These are phyloP conservation scores for Diplodus sargus DNA, from an alignment of 2,797 vertebrate genomes.

Conservation along the genomic window DNA sequence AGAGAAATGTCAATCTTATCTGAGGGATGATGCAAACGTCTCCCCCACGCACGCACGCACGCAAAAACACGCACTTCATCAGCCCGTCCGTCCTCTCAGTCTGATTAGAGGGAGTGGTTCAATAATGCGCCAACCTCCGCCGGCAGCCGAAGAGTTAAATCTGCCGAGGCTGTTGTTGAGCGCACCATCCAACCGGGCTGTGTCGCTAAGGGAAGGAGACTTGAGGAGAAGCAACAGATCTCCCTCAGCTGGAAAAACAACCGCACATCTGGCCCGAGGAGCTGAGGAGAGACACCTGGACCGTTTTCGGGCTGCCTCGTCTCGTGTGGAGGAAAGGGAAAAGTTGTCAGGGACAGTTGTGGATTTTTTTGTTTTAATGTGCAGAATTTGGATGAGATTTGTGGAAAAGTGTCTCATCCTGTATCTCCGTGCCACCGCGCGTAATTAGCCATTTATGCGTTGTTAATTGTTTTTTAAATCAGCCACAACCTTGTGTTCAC, in stretches of 20 bases:
- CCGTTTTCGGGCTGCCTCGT: conserved; percentile 3
- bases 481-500: background rate
- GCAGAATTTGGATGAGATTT: conserved; percentile 23
- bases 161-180: conserved; percentile 65
- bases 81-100: conserved; percentile 7
- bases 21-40: background rate
- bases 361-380: conserved; percentile 27
- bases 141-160: conserved; percentile 80
- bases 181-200: conserved; percentile 75
- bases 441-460: conserved; percentile 21
- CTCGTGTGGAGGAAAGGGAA: conserved; percentile 23
- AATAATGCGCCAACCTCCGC: conserved; percentile 47
- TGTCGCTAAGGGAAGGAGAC: conserved; percentile 74
- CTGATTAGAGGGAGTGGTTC: conserved; percentile 73
- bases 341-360: conserved; percentile 62
- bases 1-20: background rate
- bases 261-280: conserved; percentile 54
- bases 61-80: conserved; percentile 15
- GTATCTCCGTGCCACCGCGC: conserved; percentile 2
- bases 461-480: background rate
- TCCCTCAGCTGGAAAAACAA: conserved; percentile 67
- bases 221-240: conserved; percentile 80
- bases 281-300: conserved; percentile 26
- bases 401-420: background rate
- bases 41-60: conserved; percentile 12